Evolutionary conservation across 2,888 invertebrate species (phyloP).

Genomic region (Oxycera nigricornis): DNA sequence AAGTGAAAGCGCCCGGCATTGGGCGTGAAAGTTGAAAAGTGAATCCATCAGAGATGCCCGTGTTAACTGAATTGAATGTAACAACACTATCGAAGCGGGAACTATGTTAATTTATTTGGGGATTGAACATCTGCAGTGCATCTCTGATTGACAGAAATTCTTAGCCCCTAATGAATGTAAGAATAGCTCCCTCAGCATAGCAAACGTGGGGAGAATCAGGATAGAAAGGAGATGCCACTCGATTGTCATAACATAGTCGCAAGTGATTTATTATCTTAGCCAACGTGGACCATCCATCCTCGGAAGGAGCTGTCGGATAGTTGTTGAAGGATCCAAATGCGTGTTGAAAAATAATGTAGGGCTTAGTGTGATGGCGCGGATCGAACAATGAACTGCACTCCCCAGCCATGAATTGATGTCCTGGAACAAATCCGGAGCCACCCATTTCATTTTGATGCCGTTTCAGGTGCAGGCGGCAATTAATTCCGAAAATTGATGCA

Average conservation of each 20-base stretch:
- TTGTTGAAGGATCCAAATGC: background rate
- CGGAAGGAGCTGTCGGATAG: background rate
- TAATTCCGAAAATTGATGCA: too few relatives aligned
- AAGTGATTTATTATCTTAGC: background rate
- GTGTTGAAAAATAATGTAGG: background rate
- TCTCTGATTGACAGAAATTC: too few relatives aligned
- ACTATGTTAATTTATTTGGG: too few relatives aligned
- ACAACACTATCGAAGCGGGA: background rate
- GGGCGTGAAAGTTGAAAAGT: background rate
- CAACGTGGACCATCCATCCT: background rate
- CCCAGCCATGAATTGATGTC: too few relatives aligned
- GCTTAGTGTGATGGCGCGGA: too few relatives aligned
- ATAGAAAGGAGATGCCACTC: background rate
- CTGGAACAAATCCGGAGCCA: too few relatives aligned
- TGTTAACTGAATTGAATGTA: background rate
- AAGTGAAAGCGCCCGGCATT: too few relatives aligned
- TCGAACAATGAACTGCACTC: too few relatives aligned
- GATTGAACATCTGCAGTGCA: too few relatives aligned
- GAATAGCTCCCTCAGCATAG: background rate
- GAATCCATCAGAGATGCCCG: background rate
- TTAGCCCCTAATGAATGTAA: background rate
- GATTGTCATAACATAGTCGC: background rate
- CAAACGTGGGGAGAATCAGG: background rate
- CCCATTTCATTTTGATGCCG: too few relatives aligned
- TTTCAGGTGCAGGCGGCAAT: too few relatives aligned